These are phyloP conservation scores for Odontothrips loti DNA, from an alignment of 2,888 invertebrate species.

Conservation along the genomic window DNA sequence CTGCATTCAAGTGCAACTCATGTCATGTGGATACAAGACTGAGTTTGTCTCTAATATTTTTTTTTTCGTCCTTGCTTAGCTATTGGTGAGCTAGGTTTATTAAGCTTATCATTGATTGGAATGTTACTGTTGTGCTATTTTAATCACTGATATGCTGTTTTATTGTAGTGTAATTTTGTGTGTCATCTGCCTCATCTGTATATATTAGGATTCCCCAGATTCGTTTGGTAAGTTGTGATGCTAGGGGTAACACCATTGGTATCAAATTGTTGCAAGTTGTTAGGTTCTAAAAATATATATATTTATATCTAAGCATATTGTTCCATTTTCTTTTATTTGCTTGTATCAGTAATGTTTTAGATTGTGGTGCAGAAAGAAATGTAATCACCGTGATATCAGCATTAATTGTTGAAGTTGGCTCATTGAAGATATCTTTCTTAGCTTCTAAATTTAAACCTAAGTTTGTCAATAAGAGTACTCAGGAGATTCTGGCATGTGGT, in stretches of 20 bases:
- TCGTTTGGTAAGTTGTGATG: constrained; percentile 18
- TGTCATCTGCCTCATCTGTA: neutral
- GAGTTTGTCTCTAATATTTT: neutral
- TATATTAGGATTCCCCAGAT: neutral
- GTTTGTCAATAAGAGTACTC: neutral
- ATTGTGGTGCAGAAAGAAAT: constrained; percentile 12
- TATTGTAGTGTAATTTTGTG: neutral
- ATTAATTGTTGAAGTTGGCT: constrained; percentile 1
- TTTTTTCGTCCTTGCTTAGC: neutral
- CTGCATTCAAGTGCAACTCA: neutral
- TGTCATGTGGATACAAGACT: neutral
- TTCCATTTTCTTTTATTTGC: constrained; percentile 22
- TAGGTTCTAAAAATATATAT: constrained; percentile 15
- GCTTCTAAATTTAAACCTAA: neutral
- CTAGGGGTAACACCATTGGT: constrained; percentile 7
- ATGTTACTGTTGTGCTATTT: constrained; percentile 4
- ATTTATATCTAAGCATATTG: constrained; percentile 21
- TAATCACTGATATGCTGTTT: neutral
- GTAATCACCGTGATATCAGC: constrained; percentile 16
- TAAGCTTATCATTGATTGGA: neutral
- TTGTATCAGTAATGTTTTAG: neutral
- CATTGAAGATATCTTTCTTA: neutral
- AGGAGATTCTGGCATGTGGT: neutral
- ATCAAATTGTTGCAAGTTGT: constrained; percentile 10
- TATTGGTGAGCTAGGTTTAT: neutral